phyloP scores from a whole-genome alignment of 2,797 vertebrate species.

The Chlorospingus semifuscus region DNA sequence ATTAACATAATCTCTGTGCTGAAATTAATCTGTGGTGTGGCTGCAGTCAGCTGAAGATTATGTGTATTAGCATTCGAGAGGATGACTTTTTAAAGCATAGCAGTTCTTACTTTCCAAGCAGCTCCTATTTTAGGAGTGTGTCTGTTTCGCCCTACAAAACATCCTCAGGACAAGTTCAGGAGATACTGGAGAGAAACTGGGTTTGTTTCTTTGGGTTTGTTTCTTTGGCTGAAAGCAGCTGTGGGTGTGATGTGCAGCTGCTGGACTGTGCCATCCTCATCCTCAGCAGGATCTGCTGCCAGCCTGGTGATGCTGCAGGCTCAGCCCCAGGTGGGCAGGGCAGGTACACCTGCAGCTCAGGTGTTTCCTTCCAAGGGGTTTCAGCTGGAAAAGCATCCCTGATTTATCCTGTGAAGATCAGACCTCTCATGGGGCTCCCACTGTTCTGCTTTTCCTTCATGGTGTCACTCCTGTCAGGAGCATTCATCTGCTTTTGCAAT shows the following conservation, averaged over 20 bases:
- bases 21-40: slow-evolving; percentile 27
- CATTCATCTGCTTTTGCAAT: background rate
- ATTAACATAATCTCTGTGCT: slow-evolving; percentile 50
- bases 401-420: background rate
- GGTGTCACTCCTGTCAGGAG: background rate
- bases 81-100: background rate
- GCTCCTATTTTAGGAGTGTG: background rate
- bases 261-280: too few relatives aligned
- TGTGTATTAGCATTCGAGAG: background rate
- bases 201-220: background rate
- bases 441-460: fast-evolving
- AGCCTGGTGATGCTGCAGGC: background rate
- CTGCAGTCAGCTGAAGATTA: slow-evolving; percentile 25
- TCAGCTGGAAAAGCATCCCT: background rate
- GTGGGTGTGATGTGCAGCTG: background rate
- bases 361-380: background rate
- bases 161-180: background rate
- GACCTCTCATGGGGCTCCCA: fast-evolving
- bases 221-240: fast-evolving
- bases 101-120: background rate
- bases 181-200: background rate
- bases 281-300: background rate
- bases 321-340: background rate
- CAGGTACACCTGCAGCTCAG: background rate
- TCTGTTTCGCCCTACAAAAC: background rate